Percentiles rank a stretch among this genome's conserved stretches.
Conservation (phyloP, 2,113 vertebrate genomes). For the Pachypanchax playfairii region DNA sequence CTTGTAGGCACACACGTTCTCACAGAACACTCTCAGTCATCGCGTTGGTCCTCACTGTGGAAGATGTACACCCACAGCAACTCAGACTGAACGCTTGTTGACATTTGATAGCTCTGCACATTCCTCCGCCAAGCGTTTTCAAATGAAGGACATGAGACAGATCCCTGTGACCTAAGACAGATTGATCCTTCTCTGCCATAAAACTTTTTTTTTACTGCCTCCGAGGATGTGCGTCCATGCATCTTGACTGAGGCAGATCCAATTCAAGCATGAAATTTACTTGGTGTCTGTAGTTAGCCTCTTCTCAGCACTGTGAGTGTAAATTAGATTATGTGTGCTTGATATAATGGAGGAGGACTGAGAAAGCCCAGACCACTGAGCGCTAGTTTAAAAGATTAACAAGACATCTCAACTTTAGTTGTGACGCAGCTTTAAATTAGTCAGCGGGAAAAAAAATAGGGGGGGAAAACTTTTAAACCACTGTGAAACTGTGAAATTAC, state of each 20-base stretch:
- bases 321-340: conserved; percentile 63
- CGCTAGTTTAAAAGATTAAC: conserved; percentile 68
- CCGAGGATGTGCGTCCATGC: conserved; percentile 48
- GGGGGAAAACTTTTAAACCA: conserved; percentile 49
- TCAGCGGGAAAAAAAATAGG: conserved; percentile 35
- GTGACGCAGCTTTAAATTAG: conserved; percentile 71
- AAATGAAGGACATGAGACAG: conserved; percentile 70
- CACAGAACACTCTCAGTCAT: conserved; percentile 39
- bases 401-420: conserved; percentile 61
- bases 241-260: conserved; percentile 62
- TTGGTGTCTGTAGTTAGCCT: conserved; percentile 60
- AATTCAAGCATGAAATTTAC: conserved; percentile 68
- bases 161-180: conserved; percentile 70
- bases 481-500: conserved; percentile 56
- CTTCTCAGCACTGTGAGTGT: conserved; percentile 44
- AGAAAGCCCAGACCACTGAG: conserved; percentile 38
- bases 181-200: conserved; percentile 70
- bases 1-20: conserved; percentile 14
- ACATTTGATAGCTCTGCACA: conserved; percentile 69
- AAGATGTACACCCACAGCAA: conserved; percentile 38
- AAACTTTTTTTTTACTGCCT: conserved; percentile 63
- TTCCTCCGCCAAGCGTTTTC: conserved; percentile 67
- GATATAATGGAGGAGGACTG: conserved; percentile 55
- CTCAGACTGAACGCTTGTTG: conserved; percentile 69
- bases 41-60: conserved; percentile 41